Evolutionary conservation across 2,797 vertebrate species (phyloP).

Genomic region (Lepilemur ruficaudatus): DNA sequence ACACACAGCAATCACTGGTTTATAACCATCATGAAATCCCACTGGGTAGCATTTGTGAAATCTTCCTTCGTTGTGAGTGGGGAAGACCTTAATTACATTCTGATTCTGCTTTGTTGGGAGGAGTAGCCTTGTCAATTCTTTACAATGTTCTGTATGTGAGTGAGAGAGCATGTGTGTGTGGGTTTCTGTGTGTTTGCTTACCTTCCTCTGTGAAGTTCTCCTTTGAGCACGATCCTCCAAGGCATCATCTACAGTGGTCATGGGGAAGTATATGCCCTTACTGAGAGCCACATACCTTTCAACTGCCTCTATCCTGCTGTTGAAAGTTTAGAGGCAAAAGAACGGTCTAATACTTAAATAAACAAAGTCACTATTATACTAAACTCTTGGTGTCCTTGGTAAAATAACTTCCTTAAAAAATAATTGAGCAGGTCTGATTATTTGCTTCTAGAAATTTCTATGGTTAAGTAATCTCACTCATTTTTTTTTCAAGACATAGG

Average conservation of each 20-base stretch:
- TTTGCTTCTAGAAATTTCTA: not conserved
- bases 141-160: not conserved
- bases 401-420: not conserved
- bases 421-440: not conserved
- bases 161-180: accelerated
- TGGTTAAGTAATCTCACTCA: not conserved
- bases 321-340: not conserved
- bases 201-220: not conserved
- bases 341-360: not conserved
- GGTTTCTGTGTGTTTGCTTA: not conserved
- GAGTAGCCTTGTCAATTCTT: not conserved
- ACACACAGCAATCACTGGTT: not conserved
- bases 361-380: not conserved
- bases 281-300: not conserved
- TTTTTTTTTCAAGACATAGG: not conserved
- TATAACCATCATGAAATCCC: not conserved
- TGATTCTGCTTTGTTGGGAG: not conserved
- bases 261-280: not conserved
- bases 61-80: not conserved
- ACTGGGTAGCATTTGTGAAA: not conserved
- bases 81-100: not conserved
- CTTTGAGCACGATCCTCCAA: not conserved
- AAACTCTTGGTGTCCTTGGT: not conserved
- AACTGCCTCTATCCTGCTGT: not conserved
- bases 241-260: not conserved